A percentile compares a stretch with the other conserved stretches of the same genome.
Conservation (phyloP, 2,113 vertebrate species). For the Pimephales promelas region DNA sequence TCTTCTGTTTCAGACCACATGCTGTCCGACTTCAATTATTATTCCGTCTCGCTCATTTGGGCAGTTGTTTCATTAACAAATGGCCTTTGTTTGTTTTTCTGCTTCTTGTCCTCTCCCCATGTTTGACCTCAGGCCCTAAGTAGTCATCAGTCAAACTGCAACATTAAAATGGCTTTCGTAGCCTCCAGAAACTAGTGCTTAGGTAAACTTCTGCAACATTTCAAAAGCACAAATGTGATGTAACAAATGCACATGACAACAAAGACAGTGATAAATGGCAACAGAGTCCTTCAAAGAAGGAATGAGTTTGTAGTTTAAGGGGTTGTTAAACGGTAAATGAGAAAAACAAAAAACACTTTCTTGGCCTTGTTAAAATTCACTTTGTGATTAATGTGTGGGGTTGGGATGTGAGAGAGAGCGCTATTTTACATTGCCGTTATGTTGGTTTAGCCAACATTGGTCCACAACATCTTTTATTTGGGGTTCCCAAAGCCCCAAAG, state of each 20-base stretch:
- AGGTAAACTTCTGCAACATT: not conserved
- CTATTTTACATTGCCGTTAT: not conserved
- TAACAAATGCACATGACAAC: not conserved
- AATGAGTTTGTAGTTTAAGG: slow-evolving; percentile 16
- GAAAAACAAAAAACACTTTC: not conserved
- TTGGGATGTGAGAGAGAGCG: not conserved
- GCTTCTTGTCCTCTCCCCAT: not conserved
- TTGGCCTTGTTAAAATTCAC: slow-evolving; percentile 27
- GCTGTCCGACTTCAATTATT: not conserved
- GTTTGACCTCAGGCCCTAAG: slow-evolving; percentile 7
- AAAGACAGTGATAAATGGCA: not conserved
- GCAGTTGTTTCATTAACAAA: not conserved
- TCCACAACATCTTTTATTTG: slow-evolving; percentile 1
- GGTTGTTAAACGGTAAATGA: slow-evolving; percentile 32
- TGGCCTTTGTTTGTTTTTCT: not conserved
- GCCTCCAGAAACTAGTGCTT: not conserved
- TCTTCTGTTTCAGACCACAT: not conserved
- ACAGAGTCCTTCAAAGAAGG: not conserved
- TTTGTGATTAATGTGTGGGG: slow-evolving; percentile 17
- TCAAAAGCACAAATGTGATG: slow-evolving; percentile 5
- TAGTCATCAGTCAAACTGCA: slow-evolving; percentile 2
- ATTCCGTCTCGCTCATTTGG: not conserved
- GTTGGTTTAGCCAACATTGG: slow-evolving; percentile 16
- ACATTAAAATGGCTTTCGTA: not conserved
- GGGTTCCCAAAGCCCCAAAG: not conserved